Percentiles rank a stretch among this genome's conserved stretches.
Evolutionary conservation across 1,140 invertebrate species (phyloP).

Genomic region (Anadara kagoshimensis): DNA sequence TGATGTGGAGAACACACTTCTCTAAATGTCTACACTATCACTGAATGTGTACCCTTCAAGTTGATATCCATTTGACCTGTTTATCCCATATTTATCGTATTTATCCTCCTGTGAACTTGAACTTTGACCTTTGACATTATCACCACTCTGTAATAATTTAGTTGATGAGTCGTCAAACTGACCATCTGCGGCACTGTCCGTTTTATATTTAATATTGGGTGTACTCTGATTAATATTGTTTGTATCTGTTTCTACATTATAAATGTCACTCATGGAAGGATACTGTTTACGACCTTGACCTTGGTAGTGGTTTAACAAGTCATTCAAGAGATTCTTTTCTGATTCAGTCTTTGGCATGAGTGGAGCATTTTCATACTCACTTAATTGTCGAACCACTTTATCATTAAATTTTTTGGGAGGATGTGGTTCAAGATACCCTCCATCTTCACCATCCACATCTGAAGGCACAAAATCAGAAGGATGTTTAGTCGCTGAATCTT

Average conservation of each 20-base stretch:
- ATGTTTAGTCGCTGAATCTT: constrained; percentile 55
- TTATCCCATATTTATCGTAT: too few relatives aligned
- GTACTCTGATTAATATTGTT: constrained; percentile 33
- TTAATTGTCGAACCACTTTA: background rate
- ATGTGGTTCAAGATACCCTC: background rate
- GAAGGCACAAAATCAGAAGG: constrained; percentile 48
- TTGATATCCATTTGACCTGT: too few relatives aligned
- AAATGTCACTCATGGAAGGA: constrained; percentile 5
- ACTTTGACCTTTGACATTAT: too few relatives aligned
- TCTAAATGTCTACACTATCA: too few relatives aligned
- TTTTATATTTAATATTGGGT: constrained; percentile 34
- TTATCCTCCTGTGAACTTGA: too few relatives aligned
- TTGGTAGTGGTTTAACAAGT: constrained; percentile 21
- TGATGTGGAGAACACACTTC: too few relatives aligned
- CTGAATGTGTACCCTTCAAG: too few relatives aligned
- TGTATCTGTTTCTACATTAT: background rate
- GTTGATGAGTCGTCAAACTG: background rate
- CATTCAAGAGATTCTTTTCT: constrained; percentile 44
- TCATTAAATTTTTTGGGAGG: background rate
- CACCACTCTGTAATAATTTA: too few relatives aligned
- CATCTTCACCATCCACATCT: constrained; percentile 14
- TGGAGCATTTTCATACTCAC: constrained; percentile 25
- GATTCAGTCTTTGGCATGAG: constrained; percentile 45
- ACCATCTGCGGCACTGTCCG: background rate
- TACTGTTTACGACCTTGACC: background rate